phyloP scores from a whole-genome alignment of 2,888 invertebrate species.

The Biston stratarius region DNA sequence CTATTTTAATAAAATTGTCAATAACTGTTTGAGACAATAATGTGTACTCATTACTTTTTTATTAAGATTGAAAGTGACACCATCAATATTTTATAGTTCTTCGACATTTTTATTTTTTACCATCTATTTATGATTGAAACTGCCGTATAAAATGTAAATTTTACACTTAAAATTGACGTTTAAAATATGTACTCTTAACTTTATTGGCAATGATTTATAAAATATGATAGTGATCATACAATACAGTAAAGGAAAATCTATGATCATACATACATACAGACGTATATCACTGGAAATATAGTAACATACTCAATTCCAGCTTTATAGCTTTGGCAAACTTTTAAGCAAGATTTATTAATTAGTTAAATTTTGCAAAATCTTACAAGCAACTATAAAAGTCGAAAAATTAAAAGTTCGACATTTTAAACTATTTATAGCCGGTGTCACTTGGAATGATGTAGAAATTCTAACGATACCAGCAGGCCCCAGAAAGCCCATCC shows the following conservation, averaged over 20 bases:
- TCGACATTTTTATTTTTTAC: slow-evolving; percentile 7
- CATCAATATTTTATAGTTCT: slow-evolving; percentile 9
- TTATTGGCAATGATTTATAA: not conserved
- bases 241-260: not conserved
- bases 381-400: too few species aligned
- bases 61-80: slow-evolving; percentile 7
- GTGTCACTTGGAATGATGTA: too few species aligned
- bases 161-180: not conserved
- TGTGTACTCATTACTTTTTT: not conserved
- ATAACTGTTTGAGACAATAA: slow-evolving; percentile 1
- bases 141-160: slow-evolving; percentile 6
- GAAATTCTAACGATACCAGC: too few species aligned
- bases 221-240: too few species aligned
- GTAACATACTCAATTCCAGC: too few species aligned
- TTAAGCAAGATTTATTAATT: too few species aligned
- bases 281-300: not conserved
- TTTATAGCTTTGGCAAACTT: too few species aligned
- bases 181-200: not conserved
- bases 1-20: slow-evolving; percentile 10
- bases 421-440: too few species aligned
- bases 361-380: too few species aligned
- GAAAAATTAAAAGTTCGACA: too few species aligned
- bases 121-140: slow-evolving; percentile 10
- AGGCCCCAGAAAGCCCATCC: too few species aligned
- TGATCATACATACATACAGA: not conserved